Percentiles rank a stretch among this genome's conserved stretches.
Evolutionary conservation across 2,113 vertebrate genomes (phyloP).

Genomic region (Poecile atricapillus): DNA sequence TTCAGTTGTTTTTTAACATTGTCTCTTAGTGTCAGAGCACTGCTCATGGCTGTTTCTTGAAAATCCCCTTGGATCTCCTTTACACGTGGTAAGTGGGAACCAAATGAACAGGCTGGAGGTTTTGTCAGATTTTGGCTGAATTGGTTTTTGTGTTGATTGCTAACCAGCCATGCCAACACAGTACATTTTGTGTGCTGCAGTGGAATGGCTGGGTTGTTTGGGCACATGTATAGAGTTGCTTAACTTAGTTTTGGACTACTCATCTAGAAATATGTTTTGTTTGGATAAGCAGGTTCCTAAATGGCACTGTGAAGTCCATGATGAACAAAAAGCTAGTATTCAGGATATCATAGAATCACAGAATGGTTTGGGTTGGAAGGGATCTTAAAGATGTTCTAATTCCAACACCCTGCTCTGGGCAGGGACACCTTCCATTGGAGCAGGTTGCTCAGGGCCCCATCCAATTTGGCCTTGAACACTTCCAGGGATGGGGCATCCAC

Average conservation of each 20-base stretch:
- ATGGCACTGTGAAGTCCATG: background rate
- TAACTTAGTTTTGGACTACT: background rate
- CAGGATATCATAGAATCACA: background rate
- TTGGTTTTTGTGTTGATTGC: background rate
- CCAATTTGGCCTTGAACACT: background rate
- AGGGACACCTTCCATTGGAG: background rate
- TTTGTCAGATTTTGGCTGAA: background rate
- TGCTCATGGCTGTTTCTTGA: background rate
- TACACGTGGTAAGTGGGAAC: background rate
- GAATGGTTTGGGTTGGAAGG: background rate
- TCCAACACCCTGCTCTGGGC: background rate
- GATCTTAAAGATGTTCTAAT: background rate
- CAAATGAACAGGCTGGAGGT: background rate
- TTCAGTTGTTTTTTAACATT: background rate
- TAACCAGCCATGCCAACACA: background rate
- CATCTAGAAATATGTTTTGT: background rate
- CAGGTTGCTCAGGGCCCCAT: background rate
- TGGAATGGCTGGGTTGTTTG: background rate
- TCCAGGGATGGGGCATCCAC: background rate
- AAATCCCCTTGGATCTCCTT: background rate
- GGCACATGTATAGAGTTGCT: background rate
- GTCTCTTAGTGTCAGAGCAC: background rate
- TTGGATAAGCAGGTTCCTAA: background rate
- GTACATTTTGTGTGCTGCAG: background rate
- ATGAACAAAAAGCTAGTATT: background rate